phyloP scores from a whole-genome alignment of 2,888 invertebrate species.

The Tromatobia lineatoria region DNA sequence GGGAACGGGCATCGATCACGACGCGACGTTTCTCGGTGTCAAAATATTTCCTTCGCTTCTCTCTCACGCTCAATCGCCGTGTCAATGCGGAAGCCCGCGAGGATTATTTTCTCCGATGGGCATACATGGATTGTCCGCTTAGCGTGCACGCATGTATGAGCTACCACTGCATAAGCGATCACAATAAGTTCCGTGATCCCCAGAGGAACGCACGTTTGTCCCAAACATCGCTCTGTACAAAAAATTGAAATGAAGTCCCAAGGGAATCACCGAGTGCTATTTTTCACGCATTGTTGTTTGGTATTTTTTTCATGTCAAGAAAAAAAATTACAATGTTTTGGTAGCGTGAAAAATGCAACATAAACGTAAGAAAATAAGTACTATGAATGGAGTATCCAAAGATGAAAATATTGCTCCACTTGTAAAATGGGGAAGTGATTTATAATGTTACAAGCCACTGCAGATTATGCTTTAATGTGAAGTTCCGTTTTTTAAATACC shows the following conservation, averaged over 20 bases:
- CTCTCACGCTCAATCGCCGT: conserved; percentile 61
- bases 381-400: neutral
- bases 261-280: conserved; percentile 33
- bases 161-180: conserved; percentile 42
- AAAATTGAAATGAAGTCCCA: conserved; percentile 48
- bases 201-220: conserved; percentile 11
- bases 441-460: too few species aligned
- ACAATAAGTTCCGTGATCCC: conserved; percentile 61
- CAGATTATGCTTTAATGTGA: too few species aligned
- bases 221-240: conserved; percentile 3
- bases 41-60: conserved; percentile 80
- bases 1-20: conserved; percentile 83
- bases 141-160: conserved; percentile 6
- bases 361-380: neutral
- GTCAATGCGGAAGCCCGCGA: conserved; percentile 59
- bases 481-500: too few species aligned
- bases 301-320: neutral
- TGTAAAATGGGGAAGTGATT: too few species aligned
- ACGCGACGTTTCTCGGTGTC: conserved; percentile 79
- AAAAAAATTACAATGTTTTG: neutral
- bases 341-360: neutral
- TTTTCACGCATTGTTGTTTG: conserved; percentile 30
- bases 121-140: conserved; percentile 57
- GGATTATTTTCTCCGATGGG: conserved; percentile 59
- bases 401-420: too few species aligned